Evolutionary conservation across 2,888 invertebrate species (phyloP).

Genomic region (Caenorhabditis becei): DNA sequence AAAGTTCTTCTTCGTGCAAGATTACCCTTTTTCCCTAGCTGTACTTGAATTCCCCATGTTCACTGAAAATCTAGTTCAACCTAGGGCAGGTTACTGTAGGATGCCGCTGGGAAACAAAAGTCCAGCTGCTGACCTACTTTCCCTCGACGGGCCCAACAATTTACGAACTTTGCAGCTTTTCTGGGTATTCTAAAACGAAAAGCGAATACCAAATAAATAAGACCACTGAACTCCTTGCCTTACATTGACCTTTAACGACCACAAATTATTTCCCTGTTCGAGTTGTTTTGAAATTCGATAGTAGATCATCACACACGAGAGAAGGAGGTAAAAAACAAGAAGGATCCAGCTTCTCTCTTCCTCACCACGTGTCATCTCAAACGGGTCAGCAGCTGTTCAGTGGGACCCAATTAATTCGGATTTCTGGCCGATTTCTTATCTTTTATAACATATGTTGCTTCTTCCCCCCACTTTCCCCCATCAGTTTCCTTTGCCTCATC

Average conservation of each 20-base stretch:
- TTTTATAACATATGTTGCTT: slow-evolving; percentile 42
- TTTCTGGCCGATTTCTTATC: slow-evolving; percentile 39
- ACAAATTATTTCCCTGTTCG: neutral
- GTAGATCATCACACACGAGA: neutral
- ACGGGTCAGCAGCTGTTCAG: slow-evolving; percentile 35
- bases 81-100: no score
- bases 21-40: no score
- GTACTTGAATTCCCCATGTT: no score
- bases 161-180: no score
- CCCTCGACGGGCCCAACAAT: no score
- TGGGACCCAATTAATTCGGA: slow-evolving; percentile 50
- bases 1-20: no score
- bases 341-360: neutral
- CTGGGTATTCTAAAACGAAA: no score
- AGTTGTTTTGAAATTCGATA: neutral
- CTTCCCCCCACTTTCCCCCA: slow-evolving; percentile 9
- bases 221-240: neutral
- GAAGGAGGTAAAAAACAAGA: neutral
- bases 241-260: neutral
- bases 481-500: slow-evolving; percentile 9
- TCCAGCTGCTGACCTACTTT: no score
- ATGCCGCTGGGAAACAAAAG: no score
- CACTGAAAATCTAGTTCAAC: no score
- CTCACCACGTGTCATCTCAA: neutral
- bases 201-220: neutral